A percentile compares a stretch with the other conserved stretches of the same genome.
Conservation (phyloP, 2,797 vertebrate genomes). For the Arremon brunneinucha region DNA sequence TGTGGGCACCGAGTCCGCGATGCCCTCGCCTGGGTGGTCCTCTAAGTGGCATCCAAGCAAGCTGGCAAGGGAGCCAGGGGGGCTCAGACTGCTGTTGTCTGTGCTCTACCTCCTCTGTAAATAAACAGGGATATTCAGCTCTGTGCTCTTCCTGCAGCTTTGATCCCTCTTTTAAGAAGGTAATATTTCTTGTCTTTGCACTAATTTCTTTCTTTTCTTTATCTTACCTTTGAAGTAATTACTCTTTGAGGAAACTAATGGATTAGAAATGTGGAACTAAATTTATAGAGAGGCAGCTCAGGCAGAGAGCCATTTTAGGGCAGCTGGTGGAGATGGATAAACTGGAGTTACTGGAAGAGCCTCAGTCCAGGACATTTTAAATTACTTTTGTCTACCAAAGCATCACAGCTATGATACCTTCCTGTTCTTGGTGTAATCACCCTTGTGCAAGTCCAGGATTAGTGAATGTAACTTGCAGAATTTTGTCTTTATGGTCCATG, state of each 20-base stretch:
- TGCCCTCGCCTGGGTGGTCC: constrained; percentile 42
- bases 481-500: background rate
- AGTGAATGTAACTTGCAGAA: background rate
- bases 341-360: background rate
- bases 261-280: background rate
- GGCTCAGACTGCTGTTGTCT: background rate
- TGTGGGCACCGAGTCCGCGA: background rate
- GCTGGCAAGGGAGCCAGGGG: constrained; percentile 6
- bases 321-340: background rate
- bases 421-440: background rate
- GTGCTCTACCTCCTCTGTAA: background rate
- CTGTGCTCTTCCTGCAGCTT: background rate
- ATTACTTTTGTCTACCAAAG: background rate
- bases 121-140: constrained; percentile 9
- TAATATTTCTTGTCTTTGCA: background rate
- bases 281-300: background rate
- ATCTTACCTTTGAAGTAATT: background rate
- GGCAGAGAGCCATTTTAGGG: background rate
- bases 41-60: background rate
- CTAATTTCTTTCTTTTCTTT: background rate
- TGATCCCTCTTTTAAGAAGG: background rate
- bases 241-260: background rate
- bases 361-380: background rate
- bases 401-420: background rate
- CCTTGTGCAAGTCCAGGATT: background rate